phyloP scores from a whole-genome alignment of 2,113 vertebrate genomes.

The Vombatus ursinus region DNA sequence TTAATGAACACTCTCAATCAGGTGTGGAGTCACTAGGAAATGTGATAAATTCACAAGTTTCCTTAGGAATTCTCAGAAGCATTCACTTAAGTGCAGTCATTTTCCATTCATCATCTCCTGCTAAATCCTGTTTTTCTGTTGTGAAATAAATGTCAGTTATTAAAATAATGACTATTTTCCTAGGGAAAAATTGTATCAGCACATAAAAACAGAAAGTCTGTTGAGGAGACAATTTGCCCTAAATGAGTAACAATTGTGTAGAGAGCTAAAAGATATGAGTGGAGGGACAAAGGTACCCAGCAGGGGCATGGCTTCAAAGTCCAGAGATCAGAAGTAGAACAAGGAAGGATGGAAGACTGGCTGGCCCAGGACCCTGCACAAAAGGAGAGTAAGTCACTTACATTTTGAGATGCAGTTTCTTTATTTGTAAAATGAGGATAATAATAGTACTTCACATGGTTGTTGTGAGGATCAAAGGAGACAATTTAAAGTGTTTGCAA shows the following conservation, averaged over 20 bases:
- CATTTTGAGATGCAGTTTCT: neutral
- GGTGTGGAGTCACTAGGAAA: neutral
- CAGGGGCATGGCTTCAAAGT: neutral
- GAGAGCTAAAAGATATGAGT: neutral
- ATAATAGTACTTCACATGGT: neutral
- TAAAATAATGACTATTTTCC: slow-evolving; percentile 18
- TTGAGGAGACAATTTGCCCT: slow-evolving; percentile 15
- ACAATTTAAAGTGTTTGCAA: neutral
- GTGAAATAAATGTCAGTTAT: slow-evolving; percentile 15
- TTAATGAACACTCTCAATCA: neutral
- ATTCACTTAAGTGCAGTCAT: slow-evolving; percentile 23
- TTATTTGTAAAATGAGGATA: neutral
- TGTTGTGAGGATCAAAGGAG: neutral
- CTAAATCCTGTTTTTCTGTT: slow-evolving; percentile 11
- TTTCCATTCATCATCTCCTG: slow-evolving; percentile 21
- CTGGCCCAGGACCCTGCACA: neutral
- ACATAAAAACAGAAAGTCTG: neutral
- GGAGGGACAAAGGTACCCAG: neutral
- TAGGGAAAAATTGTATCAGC: neutral
- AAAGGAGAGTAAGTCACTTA: neutral
- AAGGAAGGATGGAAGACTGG: neutral
- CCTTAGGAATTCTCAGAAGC: slow-evolving; percentile 42
- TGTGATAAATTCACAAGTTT: slow-evolving; percentile 21
- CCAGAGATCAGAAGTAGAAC: neutral
- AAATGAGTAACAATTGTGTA: neutral